Percentiles rank a stretch among this genome's conserved stretches.
phyloP scores from a whole-genome alignment of 2,113 vertebrate species.

The Thamnaconus septentrionalis region DNA sequence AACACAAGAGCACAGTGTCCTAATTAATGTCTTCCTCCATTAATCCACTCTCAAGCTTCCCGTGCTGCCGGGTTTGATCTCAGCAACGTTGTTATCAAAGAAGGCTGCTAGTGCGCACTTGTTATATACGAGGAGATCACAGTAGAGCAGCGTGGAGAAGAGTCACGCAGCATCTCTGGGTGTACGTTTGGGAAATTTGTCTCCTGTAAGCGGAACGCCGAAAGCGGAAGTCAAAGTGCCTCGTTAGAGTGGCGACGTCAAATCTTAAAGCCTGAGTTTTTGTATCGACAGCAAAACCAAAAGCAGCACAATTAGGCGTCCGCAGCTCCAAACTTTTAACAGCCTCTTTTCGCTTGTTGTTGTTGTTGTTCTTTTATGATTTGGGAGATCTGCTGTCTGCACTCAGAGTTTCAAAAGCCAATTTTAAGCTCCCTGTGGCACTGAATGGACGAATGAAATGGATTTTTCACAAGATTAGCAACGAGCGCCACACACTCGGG shows the following conservation, averaged over 20 bases:
- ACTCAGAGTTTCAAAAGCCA: background rate
- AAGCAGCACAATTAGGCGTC: too few relatives aligned
- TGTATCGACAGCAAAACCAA: too few relatives aligned
- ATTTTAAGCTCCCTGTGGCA: background rate
- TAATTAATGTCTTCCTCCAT: slow-evolving; percentile 65
- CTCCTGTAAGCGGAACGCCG: background rate
- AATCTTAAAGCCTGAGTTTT: background rate
- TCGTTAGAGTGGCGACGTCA: background rate
- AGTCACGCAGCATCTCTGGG: slow-evolving; percentile 9
- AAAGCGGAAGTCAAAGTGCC: background rate
- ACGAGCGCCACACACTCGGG: too few relatives aligned
- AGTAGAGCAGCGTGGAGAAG: slow-evolving; percentile 38
- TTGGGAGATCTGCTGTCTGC: background rate
- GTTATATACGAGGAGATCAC: slow-evolving; percentile 16
- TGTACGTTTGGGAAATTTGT: slow-evolving; percentile 1
- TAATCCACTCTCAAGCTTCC: slow-evolving; percentile 58
- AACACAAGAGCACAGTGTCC: slow-evolving; percentile 57
- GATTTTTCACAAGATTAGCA: too few relatives aligned
- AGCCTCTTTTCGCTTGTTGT: background rate
- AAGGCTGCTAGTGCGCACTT: too few relatives aligned
- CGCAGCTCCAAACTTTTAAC: too few relatives aligned
- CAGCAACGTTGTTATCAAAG: slow-evolving; percentile 51
- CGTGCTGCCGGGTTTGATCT: slow-evolving; percentile 62
- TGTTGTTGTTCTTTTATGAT: background rate
- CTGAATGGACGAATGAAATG: too few relatives aligned